A percentile compares a stretch with the other conserved stretches of the same genome.
These are phyloP conservation scores for Geotrupes spiniger DNA, from an alignment of 2,888 invertebrate species.

Conservation along the genomic window DNA sequence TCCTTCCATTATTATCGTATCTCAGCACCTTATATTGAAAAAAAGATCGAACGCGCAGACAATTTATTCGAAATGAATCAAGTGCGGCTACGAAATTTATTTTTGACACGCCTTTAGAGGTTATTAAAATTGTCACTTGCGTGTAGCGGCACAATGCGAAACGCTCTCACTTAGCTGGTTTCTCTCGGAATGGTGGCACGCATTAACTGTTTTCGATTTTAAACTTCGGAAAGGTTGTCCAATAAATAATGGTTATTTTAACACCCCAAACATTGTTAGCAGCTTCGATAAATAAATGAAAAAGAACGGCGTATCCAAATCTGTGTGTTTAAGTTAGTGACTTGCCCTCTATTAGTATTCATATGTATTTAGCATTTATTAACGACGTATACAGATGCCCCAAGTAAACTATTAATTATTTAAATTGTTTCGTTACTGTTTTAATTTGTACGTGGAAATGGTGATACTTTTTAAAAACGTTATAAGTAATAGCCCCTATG, in stretches of 20 bases:
- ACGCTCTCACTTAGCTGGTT: neutral
- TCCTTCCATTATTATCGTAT: conserved; percentile 18
- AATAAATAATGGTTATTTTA: conserved; percentile 36
- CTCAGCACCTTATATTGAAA: conserved; percentile 21
- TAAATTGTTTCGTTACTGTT: conserved; percentile 16
- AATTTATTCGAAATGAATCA: conserved; percentile 25
- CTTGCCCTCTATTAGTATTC: conserved; percentile 31
- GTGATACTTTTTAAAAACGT: neutral
- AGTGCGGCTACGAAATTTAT: conserved; percentile 21
- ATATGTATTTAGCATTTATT: conserved; percentile 35
- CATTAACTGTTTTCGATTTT: conserved; percentile 27
- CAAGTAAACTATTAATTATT: conserved; percentile 20
- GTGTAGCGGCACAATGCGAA: conserved; percentile 17
- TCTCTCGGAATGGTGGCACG: conserved; percentile 18
- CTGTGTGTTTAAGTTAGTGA: conserved; percentile 15
- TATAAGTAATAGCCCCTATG: neutral
- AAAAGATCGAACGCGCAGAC: conserved; percentile 18
- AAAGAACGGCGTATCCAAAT: conserved; percentile 24
- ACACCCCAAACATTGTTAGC: conserved; percentile 35
- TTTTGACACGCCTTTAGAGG: conserved; percentile 22
- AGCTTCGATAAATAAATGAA: conserved; percentile 33
- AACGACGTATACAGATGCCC: conserved; percentile 23
- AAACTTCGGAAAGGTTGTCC: conserved; percentile 24
- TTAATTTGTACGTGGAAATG: conserved; percentile 5
- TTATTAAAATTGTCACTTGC: conserved; percentile 14